These are phyloP conservation scores for Pectinophora gossypiella DNA, from an alignment of 1,140 invertebrate genomes.

Conservation along the genomic window DNA sequence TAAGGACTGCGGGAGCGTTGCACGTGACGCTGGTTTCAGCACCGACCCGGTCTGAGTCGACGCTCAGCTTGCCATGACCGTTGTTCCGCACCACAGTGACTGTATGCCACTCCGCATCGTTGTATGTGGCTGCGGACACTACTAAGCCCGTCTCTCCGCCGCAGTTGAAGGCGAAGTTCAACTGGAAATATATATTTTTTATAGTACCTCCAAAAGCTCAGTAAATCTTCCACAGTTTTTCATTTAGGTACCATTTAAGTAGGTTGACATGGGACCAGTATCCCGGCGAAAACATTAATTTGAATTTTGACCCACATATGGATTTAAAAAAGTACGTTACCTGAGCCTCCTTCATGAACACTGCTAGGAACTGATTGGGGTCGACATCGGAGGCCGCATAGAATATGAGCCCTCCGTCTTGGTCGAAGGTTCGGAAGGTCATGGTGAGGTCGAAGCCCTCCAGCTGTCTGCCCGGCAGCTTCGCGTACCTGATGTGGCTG, in stretches of 20 bases:
- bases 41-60: slow-evolving; percentile 79
- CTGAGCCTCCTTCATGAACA: slow-evolving; percentile 88
- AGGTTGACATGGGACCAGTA: slow-evolving; percentile 12
- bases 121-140: slow-evolving; percentile 76
- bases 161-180: slow-evolving; percentile 71
- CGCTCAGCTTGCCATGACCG: slow-evolving; percentile 78
- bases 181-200: slow-evolving; percentile 25
- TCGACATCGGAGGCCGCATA: slow-evolving; percentile 81
- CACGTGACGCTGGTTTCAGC: slow-evolving; percentile 76
- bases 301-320: too few species aligned
- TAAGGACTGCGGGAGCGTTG: slow-evolving; percentile 76
- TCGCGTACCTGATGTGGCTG: slow-evolving; percentile 84
- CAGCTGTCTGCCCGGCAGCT: slow-evolving; percentile 77
- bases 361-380: slow-evolving; percentile 85
- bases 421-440: slow-evolving; percentile 86
- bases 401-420: slow-evolving; percentile 89
- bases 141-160: slow-evolving; percentile 82
- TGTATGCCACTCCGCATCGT: slow-evolving; percentile 93
- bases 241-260: too few species aligned
- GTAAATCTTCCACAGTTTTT: too few species aligned
- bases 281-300: too few species aligned
- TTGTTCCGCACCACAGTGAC: slow-evolving; percentile 78
- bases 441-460: slow-evolving; percentile 86
- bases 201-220: too few species aligned
- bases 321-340: too few species aligned